These are phyloP conservation scores for Athripsodes cinereus DNA, from an alignment of 2,888 invertebrate genomes.

Conservation along the genomic window DNA sequence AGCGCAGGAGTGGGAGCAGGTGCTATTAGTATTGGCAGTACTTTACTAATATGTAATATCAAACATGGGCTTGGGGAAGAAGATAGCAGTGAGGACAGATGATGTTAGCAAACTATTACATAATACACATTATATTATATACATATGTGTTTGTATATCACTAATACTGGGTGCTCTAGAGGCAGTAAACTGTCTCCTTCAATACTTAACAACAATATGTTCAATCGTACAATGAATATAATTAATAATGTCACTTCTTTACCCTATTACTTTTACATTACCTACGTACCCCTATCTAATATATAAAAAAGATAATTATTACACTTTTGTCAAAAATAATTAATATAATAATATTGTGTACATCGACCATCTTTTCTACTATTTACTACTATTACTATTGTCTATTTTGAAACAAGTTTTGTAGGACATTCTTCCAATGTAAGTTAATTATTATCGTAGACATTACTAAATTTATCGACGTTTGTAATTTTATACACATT, in stretches of 20 bases:
- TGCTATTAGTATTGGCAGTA: slow-evolving; percentile 23
- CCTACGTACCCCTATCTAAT: no score
- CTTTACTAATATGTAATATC: not conserved
- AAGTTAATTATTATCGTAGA: slow-evolving; percentile 23
- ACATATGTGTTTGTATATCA: not conserved
- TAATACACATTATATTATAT: not conserved
- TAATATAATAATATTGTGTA: slow-evolving; percentile 12
- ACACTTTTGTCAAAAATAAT: no score
- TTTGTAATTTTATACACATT: slow-evolving; percentile 28
- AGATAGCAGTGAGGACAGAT: not conserved
- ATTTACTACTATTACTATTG: slow-evolving; percentile 12
- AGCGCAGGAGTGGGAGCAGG: slow-evolving; percentile 19
- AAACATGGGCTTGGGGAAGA: no score
- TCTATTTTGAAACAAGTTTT: not conserved
- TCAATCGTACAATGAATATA: no score
- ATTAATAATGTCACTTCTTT: no score
- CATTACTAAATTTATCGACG: slow-evolving; percentile 24
- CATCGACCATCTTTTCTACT: slow-evolving; percentile 27
- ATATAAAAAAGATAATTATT: no score
- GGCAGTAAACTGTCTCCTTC: no score
- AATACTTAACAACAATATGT: no score
- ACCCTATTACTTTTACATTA: no score
- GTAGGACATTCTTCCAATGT: slow-evolving; percentile 27
- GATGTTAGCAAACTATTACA: not conserved
- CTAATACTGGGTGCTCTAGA: no score